Percentiles rank a stretch among this genome's conserved stretches.
Evolutionary conservation across 2,113 vertebrate species (phyloP).

Genomic region (Oceanites oceanicus): DNA sequence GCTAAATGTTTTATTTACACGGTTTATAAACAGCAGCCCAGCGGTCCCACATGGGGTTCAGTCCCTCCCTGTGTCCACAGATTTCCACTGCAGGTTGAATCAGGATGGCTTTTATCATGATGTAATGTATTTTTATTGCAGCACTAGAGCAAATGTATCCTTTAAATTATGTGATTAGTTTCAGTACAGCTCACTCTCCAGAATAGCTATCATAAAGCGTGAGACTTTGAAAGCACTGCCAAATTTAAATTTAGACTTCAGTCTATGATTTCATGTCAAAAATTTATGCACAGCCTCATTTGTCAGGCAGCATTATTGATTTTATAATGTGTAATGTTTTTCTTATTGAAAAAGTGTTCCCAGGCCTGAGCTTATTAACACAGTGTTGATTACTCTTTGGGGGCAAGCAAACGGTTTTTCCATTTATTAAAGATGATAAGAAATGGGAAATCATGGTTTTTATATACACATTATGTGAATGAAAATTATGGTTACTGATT

Average conservation of each 20-base stretch:
- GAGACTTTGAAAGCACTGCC: slow-evolving; percentile 52
- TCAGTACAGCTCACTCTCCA: slow-evolving; percentile 42
- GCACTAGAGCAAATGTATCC: slow-evolving; percentile 44
- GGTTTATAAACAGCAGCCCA: slow-evolving; percentile 45
- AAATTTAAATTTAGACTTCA: slow-evolving; percentile 65
- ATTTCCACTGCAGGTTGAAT: slow-evolving; percentile 44
- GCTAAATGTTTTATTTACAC: slow-evolving; percentile 58
- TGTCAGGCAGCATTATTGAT: slow-evolving; percentile 70
- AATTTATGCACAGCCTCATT: slow-evolving; percentile 60
- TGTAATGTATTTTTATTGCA: slow-evolving; percentile 45
- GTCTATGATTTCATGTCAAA: slow-evolving; percentile 58
- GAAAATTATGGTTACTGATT: slow-evolving; percentile 60
- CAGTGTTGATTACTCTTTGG: slow-evolving; percentile 66
- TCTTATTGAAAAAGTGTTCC: slow-evolving; percentile 65
- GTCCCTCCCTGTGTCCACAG: background rate
- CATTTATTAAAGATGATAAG: slow-evolving; percentile 64
- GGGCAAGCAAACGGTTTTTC: slow-evolving; percentile 39
- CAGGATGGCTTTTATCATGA: slow-evolving; percentile 46
- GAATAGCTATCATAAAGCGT: slow-evolving; percentile 49
- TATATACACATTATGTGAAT: slow-evolving; percentile 33
- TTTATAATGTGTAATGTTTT: slow-evolving; percentile 65
- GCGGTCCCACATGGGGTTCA: background rate
- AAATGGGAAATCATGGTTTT: slow-evolving; percentile 29
- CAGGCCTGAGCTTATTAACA: slow-evolving; percentile 66
- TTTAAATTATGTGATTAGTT: slow-evolving; percentile 65